Evolutionary conservation across 2,888 invertebrate species (phyloP), one percentile per base, ranked within the genome.

Genomic region (Meiosimyza decipiens): DNA sequence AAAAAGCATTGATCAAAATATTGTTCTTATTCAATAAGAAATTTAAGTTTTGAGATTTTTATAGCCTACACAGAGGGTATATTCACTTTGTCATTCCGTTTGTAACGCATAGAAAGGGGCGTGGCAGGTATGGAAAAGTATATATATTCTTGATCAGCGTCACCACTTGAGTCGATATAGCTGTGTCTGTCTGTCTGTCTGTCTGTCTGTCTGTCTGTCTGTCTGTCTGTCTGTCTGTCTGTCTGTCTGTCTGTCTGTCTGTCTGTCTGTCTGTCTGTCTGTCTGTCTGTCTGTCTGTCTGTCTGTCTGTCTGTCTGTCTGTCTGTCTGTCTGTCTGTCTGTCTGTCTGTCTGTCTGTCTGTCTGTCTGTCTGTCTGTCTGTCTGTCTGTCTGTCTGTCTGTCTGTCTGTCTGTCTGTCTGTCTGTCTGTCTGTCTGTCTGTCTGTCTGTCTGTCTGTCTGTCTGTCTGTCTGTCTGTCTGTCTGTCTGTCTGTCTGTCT

Each of bases 201-300:
- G 51, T 51, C 51, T 51, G 51, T 51, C 51, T 51, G 51, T 51
- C 51, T 51, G 51, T 51, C 51, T 51, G 51, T 51, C 51, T 51
- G 51, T 51, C 51, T 51, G 51, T 51, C 51, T 51, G 51, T 51
- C 51, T 51, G 51, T 51, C 51, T 51, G 51, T 51, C 51, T 51
- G 51, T 51, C 51, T 51, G 51, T 51, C 51, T 51, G 51, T 51
- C 51, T 51, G 51, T 51, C 51, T 51, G 51, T 51, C 51, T 51
- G 51, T 51, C 51, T 51, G 51, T 51, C 51, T 51, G 51, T 51
- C 51, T 51, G 51, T 51, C 51, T 51, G 51, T 51, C 51, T 13
- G 51, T 51, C 51, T 13, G 51, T 51, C 51, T 13, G 51, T 51
- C 51, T 13, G 51, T 51, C 51, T 13, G 51, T 51, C 51, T 51